phyloP scores from a whole-genome alignment of 2,113 vertebrate species.

The Monarcha castaneiventris region DNA sequence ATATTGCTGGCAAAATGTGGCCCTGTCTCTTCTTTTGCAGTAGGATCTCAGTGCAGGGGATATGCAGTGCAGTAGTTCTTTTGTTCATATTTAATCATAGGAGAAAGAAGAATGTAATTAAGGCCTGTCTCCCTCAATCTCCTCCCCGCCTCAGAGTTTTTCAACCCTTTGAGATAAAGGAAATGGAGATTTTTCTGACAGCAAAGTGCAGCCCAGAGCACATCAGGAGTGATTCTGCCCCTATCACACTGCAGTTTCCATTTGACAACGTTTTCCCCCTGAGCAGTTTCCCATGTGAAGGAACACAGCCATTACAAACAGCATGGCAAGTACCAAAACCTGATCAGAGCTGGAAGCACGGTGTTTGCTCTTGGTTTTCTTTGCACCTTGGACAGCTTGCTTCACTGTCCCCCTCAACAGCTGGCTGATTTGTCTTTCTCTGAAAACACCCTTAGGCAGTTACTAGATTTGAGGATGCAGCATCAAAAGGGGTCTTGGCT shows the following conservation, averaged over 20 bases:
- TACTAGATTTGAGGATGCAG: background rate
- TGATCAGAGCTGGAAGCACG: background rate
- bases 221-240: background rate
- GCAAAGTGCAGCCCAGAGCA: background rate
- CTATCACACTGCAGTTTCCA: background rate
- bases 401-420: background rate
- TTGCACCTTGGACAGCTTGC: background rate
- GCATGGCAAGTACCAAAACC: background rate
- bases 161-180: background rate
- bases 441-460: background rate
- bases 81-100: constrained; percentile 22
- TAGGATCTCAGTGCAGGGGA: background rate
- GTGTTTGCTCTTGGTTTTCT: background rate
- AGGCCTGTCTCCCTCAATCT: background rate
- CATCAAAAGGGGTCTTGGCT: background rate
- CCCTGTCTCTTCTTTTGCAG: background rate
- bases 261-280: background rate
- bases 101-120: constrained; percentile 37
- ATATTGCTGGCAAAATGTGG: background rate
- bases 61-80: background rate
- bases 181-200: background rate
- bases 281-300: background rate
- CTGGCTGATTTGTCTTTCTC: background rate
- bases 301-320: background rate
- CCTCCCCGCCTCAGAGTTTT: background rate